These are phyloP conservation scores for Meda fulgida DNA, from an alignment of 2,797 vertebrate genomes.

Conservation along the genomic window DNA sequence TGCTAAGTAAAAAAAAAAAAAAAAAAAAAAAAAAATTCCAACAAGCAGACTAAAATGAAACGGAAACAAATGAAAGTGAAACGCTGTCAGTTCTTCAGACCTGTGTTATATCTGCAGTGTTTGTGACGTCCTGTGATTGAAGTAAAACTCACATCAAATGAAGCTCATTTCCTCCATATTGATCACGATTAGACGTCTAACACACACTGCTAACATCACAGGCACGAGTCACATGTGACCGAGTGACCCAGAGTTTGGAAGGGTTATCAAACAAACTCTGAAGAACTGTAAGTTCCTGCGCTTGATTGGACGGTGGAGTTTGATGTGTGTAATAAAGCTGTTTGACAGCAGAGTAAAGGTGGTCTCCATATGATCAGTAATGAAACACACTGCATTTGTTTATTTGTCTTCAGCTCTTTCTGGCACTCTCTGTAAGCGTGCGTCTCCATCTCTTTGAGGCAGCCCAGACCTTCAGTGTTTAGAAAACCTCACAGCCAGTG, in stretches of 20 bases:
- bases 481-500: constrained; percentile 10
- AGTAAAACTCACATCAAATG: background rate
- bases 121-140: background rate
- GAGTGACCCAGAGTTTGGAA: background rate
- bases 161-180: background rate
- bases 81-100: background rate
- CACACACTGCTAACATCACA: background rate
- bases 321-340: constrained; percentile 19
- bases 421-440: constrained; percentile 81
- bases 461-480: constrained; percentile 78
- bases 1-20: background rate
- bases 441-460: constrained; percentile 84
- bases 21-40: background rate
- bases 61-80: background rate
- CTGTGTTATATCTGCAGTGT: background rate
- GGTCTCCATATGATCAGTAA: constrained; percentile 83
- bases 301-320: constrained; percentile 4
- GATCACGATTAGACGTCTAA: background rate
- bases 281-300: background rate
- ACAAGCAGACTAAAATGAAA: background rate
- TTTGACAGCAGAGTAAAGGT: constrained; percentile 55
- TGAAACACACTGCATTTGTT: constrained; percentile 77
- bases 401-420: constrained; percentile 86
- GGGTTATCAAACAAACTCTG: background rate
- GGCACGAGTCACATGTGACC: background rate